These are phyloP conservation scores for Sphaerodactylus townsendi DNA, from an alignment of 2,113 vertebrate species.

Conservation along the genomic window DNA sequence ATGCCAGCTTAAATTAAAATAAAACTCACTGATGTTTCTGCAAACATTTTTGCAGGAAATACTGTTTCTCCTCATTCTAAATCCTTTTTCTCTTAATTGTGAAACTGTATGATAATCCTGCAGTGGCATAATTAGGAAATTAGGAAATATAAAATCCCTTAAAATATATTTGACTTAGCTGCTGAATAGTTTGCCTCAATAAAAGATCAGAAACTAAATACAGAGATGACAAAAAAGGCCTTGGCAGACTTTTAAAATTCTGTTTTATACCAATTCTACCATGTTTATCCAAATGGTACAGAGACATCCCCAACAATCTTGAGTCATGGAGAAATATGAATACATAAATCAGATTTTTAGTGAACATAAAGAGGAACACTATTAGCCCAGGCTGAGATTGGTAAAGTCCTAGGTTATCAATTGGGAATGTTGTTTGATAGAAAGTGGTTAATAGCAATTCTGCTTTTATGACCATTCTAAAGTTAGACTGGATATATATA, in stretches of 20 bases:
- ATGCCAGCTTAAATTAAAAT: constrained; percentile 6
- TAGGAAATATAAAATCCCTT: constrained; percentile 51
- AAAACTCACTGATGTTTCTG: constrained; percentile 52
- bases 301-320: background rate
- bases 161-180: constrained; percentile 56
- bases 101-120: constrained; percentile 3
- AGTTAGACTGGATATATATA: background rate
- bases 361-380: background rate
- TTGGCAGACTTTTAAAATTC: too few relatives aligned
- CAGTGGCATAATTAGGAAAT: constrained; percentile 59
- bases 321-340: too few relatives aligned
- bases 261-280: background rate
- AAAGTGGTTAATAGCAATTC: background rate
- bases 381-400: background rate
- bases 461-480: background rate
- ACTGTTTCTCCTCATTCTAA: constrained; percentile 60
- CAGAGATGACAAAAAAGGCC: constrained; percentile 44
- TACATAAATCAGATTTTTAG: too few relatives aligned
- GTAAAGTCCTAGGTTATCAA: background rate
- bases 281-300: constrained; percentile 46
- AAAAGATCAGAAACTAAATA: constrained; percentile 56
- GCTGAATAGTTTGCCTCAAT: constrained; percentile 62
- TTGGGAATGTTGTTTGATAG: too few relatives aligned
- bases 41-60: constrained; percentile 61
- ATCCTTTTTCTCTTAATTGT: constrained; percentile 56